Base-by-base conservation (phyloP, 2,888 invertebrate genomes). In the Eristalis pertinax region DNA sequence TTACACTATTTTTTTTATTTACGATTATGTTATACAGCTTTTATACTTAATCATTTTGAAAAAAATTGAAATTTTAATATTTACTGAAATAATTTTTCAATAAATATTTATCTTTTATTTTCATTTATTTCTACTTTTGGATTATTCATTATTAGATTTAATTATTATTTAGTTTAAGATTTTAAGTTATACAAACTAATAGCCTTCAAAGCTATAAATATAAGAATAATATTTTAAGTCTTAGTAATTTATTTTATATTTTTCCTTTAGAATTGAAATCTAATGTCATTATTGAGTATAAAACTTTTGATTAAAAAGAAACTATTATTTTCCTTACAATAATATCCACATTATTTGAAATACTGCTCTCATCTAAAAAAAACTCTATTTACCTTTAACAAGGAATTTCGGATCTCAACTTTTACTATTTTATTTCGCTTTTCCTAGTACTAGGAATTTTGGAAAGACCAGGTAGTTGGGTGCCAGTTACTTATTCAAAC, bases 121-220 rank as follows among this genome's bases (percentile, higher is more conserved):
- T 90, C 91, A 32, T 90, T 91, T 88, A 81, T 92, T 75, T 90
- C 90, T 5, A 84, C 90, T 56, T 90, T 90, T 87, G 91, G 92
- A 1, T 86, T 92, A 90, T 89, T 92, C 63, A 29, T 90, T 85
- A 89, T 90, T 88, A 90, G 88, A 74, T 69, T 90, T 88, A 84
- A 90, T 84, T 90, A 81, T 89, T 81, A 87, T 67, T 88, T 88
- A 81, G 41, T 89, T 62, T 88, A 94, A 94, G 94, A 93, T 93
- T 94, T 94, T 94, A 94, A 94, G 94, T 94, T 94, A 94, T 94
- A 89, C 81, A 95, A 95, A 95, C 94, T 94, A 93, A 93, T 94
- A 95, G 92, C 94, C 94, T 95, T 95, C 94, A 95, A 95, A 95
- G 94, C 94, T 95, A 92, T 93, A 91, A 93, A 94, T 94, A 95